These are phyloP conservation scores for Seira musarum DNA, from an alignment of 2,888 invertebrate genomes.

Conservation along the genomic window DNA sequence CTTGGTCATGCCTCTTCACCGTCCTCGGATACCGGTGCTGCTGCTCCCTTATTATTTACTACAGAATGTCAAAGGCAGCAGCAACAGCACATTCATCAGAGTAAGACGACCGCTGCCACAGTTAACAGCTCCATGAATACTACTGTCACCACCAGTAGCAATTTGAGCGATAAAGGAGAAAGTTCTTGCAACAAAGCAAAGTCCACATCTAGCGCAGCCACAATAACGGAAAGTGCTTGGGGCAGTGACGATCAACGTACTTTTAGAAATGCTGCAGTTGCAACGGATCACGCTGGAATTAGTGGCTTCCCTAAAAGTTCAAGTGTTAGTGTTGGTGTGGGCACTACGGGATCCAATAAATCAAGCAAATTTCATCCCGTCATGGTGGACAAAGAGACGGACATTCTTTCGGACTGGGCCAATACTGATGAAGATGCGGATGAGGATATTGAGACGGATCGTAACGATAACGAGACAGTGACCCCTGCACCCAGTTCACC, in stretches of 20 bases:
- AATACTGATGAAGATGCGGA: conserved; percentile 66
- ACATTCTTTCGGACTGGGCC: conserved; percentile 69
- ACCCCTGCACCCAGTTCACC: conserved; percentile 68
- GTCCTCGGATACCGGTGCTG: conserved; percentile 14
- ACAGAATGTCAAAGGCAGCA: conserved; percentile 39
- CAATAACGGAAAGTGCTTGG: conserved; percentile 6
- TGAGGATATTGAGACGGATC: conserved; percentile 59
- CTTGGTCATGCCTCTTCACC: conserved; percentile 38
- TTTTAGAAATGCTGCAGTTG: conserved; percentile 50
- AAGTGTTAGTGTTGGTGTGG: conserved; percentile 55
- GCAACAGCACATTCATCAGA: conserved; percentile 44
- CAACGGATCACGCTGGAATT: conserved; percentile 26
- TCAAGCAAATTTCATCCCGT: conserved; percentile 35
- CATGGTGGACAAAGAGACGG: conserved; percentile 66
- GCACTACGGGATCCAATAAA: conserved; percentile 49
- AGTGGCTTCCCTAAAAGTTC: conserved; percentile 37
- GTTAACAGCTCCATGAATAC: conserved; percentile 25
- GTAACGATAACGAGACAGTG: conserved; percentile 56
- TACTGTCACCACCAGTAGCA: conserved; percentile 6
- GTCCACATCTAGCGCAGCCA: background rate
- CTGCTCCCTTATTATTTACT: conserved; percentile 3
- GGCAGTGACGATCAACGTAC: conserved; percentile 33
- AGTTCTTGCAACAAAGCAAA: background rate
- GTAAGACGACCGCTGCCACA: conserved; percentile 26
- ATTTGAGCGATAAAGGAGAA: background rate